phyloP scores from a whole-genome alignment of 2,113 vertebrate species.

The Bathybates hornii region DNA sequence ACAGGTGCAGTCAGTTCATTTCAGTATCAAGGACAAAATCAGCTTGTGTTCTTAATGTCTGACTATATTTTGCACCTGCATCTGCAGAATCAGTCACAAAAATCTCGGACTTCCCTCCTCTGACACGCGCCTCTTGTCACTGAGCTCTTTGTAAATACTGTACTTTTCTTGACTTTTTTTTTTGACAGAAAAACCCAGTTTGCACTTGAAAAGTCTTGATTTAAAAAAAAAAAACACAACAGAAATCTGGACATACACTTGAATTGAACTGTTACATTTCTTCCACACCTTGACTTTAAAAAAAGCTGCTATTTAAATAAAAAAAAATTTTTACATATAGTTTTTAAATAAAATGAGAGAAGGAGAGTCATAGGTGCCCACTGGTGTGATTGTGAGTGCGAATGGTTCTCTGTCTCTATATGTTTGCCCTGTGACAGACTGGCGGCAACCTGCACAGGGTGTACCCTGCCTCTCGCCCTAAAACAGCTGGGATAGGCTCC shows the following conservation, averaged over 20 bases:
- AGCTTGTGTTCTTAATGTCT: not conserved
- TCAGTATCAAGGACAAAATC: not conserved
- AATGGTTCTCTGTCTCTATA: no score
- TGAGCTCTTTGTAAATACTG: not conserved
- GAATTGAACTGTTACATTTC: not conserved
- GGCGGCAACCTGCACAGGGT: no score
- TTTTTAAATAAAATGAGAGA: not conserved
- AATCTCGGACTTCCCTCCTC: not conserved
- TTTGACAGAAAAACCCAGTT: not conserved
- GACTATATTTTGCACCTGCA: not conserved
- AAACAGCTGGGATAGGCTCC: no score
- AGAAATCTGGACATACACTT: not conserved
- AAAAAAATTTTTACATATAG: not conserved
- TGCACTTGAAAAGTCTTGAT: not conserved
- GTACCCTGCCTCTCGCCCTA: no score
- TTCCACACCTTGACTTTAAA: not conserved
- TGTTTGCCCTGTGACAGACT: no score
- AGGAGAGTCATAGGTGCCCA: not conserved
- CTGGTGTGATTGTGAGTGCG: not conserved
- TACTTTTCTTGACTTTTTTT: not conserved
- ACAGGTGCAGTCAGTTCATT: rapidly evolving
- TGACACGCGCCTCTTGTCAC: not conserved
- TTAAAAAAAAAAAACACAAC: not conserved
- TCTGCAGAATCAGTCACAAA: not conserved
- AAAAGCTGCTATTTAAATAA: not conserved